phyloP scores from a whole-genome alignment of 2,113 vertebrate genomes.

The Silurus meridionalis region DNA sequence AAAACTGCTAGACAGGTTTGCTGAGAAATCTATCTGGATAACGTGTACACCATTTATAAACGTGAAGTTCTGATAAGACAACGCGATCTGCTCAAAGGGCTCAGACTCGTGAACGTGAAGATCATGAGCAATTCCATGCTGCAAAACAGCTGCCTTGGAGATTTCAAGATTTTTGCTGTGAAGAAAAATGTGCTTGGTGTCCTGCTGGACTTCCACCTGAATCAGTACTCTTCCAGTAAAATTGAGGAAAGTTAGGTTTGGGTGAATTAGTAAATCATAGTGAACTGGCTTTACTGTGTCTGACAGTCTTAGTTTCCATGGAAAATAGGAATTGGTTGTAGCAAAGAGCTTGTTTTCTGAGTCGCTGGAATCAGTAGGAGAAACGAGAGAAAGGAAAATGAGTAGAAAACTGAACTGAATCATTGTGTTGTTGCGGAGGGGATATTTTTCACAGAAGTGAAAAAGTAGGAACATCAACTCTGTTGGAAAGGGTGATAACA shows the following conservation, averaged over 20 bases:
- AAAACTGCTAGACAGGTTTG: conserved; percentile 80
- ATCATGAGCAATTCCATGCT: conserved; percentile 18
- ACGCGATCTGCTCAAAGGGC: conserved; percentile 76
- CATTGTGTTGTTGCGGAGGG: background rate
- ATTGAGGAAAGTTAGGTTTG: conserved; percentile 81
- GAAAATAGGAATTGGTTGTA: conserved; percentile 61
- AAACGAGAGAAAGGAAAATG: background rate
- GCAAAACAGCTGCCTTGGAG: conserved; percentile 64
- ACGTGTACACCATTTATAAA: conserved; percentile 68
- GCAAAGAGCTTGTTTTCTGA: background rate
- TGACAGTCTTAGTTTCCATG: conserved; percentile 84
- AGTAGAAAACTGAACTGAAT: background rate
- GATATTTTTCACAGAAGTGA: background rate
- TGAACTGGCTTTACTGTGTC: conserved; percentile 71
- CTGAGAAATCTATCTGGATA: conserved; percentile 74
- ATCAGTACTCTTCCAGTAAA: conserved; percentile 76
- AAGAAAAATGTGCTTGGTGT: conserved; percentile 74
- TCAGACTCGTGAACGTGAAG: conserved; percentile 71
- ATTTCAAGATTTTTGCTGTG: conserved; percentile 79
- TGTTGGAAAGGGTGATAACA: background rate
- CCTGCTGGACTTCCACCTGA: conserved; percentile 66
- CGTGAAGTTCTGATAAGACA: conserved; percentile 68
- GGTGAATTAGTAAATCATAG: conserved; percentile 82
- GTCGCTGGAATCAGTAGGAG: background rate
- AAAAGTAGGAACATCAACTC: background rate